Evolutionary conservation across 2,888 invertebrate genomes (phyloP).

Genomic region (Cephonodes hylas): DNA sequence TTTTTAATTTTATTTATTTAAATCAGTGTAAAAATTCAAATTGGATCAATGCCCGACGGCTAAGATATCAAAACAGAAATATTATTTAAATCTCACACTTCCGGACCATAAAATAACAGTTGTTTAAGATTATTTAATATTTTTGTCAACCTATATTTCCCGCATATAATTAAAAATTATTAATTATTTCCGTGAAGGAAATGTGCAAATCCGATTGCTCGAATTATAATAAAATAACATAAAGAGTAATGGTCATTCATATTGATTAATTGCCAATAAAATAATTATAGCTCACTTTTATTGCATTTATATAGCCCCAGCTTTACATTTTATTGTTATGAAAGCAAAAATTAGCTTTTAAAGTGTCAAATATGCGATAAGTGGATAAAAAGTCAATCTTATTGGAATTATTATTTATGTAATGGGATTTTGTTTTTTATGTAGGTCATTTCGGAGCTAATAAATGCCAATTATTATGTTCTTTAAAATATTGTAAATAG

Average conservation of each 20-base stretch:
- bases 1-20: background rate
- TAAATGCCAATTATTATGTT: background rate
- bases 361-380: slow-evolving; percentile 32
- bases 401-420: slow-evolving; percentile 29
- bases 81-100: background rate
- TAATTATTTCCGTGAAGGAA: background rate
- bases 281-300: slow-evolving; percentile 49
- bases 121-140: background rate
- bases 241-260: slow-evolving; percentile 31
- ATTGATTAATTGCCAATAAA: slow-evolving; percentile 46
- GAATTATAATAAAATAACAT: slow-evolving; percentile 19
- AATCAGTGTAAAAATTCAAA: too few species aligned
- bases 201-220: background rate
- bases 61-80: background rate
- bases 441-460: too few species aligned
- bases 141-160: background rate
- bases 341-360: slow-evolving; percentile 30
- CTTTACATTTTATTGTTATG: slow-evolving; percentile 43
- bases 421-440: background rate
- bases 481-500: background rate
- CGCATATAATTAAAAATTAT: background rate
- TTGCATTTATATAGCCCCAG: slow-evolving; percentile 42
- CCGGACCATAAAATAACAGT: background rate
- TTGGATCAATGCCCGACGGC: background rate
- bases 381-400: slow-evolving; percentile 30